phyloP scores from a whole-genome alignment of 2,113 vertebrate species.

The Cygnus atratus region DNA sequence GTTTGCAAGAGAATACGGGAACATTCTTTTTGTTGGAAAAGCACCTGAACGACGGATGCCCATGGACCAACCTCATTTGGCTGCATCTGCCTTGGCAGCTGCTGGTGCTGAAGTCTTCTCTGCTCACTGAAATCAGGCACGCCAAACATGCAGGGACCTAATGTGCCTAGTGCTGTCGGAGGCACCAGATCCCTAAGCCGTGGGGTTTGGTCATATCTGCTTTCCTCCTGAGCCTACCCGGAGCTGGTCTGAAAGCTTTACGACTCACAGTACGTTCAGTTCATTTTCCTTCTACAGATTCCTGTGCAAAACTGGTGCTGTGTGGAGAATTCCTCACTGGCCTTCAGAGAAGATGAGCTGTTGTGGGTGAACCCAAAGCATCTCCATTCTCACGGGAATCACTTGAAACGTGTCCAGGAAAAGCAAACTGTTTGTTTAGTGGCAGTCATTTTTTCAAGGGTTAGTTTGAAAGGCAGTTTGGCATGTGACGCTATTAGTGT shows the following conservation, averaged over 20 bases:
- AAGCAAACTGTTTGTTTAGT: neutral
- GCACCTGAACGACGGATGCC: neutral
- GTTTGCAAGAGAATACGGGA: neutral
- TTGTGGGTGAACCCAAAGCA: neutral
- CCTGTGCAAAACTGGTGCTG: neutral
- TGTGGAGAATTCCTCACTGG: accelerated
- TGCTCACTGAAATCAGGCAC: neutral
- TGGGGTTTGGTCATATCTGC: neutral
- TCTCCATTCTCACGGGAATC: neutral
- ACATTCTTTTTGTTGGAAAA: neutral
- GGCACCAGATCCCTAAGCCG: neutral
- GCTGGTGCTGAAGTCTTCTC: neutral
- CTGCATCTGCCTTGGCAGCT: neutral
- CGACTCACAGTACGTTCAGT: neutral
- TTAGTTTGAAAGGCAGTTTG: neutral
- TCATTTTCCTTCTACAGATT: neutral
- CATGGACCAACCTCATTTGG: neutral
- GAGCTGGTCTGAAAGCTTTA: neutral
- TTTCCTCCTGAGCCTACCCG: neutral
- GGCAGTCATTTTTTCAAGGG: neutral
- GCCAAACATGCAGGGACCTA: neutral
- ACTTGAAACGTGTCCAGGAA: neutral
- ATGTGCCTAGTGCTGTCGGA: neutral
- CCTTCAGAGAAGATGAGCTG: neutral
- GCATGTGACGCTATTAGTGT: neutral